Base-by-base conservation (phyloP, 2,888 invertebrate species). In the Andrena marginata region DNA sequence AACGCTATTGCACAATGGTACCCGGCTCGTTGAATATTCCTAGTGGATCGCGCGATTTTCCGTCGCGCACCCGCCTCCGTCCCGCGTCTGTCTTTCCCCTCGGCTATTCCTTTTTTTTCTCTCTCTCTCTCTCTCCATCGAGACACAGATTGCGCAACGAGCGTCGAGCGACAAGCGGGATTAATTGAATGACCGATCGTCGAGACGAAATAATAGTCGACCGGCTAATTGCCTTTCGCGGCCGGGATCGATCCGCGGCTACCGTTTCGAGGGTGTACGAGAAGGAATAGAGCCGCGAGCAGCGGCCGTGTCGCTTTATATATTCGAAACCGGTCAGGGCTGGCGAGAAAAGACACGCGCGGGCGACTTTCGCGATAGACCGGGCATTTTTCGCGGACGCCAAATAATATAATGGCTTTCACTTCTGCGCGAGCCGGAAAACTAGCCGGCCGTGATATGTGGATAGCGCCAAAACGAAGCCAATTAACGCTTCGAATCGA, bases 391-490 rank as follows among this genome's bases (percentile, higher is more conserved):
- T 92, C 92, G 90, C 90, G 89, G 86, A 88, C 90, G 88, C 90
- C 89, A 91, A 92, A 92, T 92, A 91, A 92, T 92, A 92, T 93
- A 93, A 93, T 93, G 87, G 92, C 93, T 93, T 94, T 94, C 93
- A 94, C 93, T 93, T 93, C 90, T 42, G 77, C 89, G 76, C 81
- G 70, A 67, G 82, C 75, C 80, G 82, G 82, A 69, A 80, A 88
- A 85, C 69, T 76, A 63, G 64, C 82, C 78, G 78, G 74, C 68
- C 80, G 80, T 83, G 80, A 83, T 82, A 82, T 62, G 56, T 77
- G 65, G 73, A 77, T 78, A 76, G 65, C 69, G 56, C 59, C 71
- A 77, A 82, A 80, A 73, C 26, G 35, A 16, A 42, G 33, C 2
- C 72, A 80, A 80, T 80, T 79, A 78, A 48, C 8, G 23, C 10